Evolutionary conservation across 2,113 vertebrate species (phyloP), one percentile per base, ranked within the genome.

Genomic region (mouse (Mus musculus)): DNA sequence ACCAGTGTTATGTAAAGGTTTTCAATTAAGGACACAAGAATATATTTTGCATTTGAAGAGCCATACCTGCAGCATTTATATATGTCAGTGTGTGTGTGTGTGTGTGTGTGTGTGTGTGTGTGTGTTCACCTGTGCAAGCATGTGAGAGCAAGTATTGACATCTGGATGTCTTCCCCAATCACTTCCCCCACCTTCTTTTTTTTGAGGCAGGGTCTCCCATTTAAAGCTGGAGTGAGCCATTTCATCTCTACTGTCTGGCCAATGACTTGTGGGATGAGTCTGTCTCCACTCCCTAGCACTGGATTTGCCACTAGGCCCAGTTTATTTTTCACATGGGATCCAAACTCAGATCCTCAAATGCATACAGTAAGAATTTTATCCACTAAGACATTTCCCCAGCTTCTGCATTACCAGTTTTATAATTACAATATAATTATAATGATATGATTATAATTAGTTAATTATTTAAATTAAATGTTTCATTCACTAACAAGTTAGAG

Each of bases 391-490:
- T 65, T 67, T 67, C 7, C 28, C 39, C 36, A 85, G 39, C 7
- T 39, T 65, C 28, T 33, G 39, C 0, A 46, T 20, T 33, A 46
- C 26, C 26, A 46, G 46, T 49, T 93, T 81, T 26, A 52, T n/a
- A 93, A 52, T 75, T 65, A 17, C 49, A 30, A n/a, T 65, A 17
- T 77, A 30, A n/a, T 81, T 82, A 61, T 61, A 28, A 61, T 42
- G 16, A 42, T 42, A 73, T 82, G 36, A 61, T 61, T 63, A 42
- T 84, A 28, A 42, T 84, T 49, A 49, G 49, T n/a, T 81, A 59
- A 81, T 61, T 89, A 95, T 93, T 78, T 63, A 56, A 81, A 59
- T 82, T 82, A 39, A 82, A 82, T 91, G 93, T 89, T 80, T 63
- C 67, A 80, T 61, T 20, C 5, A 89, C 22, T 93, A 54, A 69